phyloP scores from a whole-genome alignment of 2,113 vertebrate species.

The Mustela lutreola region DNA sequence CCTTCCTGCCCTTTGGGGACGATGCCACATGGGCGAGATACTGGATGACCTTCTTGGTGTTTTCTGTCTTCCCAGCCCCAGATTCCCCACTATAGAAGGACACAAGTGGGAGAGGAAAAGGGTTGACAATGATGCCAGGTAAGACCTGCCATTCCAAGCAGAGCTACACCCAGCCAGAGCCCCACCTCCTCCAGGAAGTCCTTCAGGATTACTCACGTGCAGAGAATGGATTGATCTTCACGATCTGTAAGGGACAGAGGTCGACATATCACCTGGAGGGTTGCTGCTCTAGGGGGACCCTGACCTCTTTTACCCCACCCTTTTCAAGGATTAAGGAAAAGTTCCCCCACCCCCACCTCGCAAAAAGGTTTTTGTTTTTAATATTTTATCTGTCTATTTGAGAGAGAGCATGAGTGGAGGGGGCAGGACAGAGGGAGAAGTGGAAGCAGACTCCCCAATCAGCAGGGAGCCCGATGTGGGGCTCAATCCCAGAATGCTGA shows the following conservation, averaged over 20 bases:
- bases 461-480: background rate
- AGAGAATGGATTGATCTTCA: slow-evolving; percentile 95
- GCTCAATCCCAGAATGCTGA: background rate
- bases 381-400: background rate
- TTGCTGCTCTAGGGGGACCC: background rate
- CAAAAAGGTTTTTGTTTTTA: background rate
- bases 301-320: background rate
- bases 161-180: background rate
- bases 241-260: slow-evolving; percentile 88
- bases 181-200: slow-evolving; percentile 36
- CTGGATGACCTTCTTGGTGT: slow-evolving; percentile 97
- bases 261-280: background rate
- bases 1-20: slow-evolving; percentile 90
- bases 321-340: background rate
- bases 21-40: slow-evolving; percentile 95
- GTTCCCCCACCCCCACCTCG: background rate
- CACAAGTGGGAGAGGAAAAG: background rate
- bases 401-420: accelerated
- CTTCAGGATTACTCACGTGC: slow-evolving; percentile 92
- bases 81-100: slow-evolving; percentile 91
- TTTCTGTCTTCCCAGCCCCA: slow-evolving; percentile 96
- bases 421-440: background rate
- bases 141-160: background rate
- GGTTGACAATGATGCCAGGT: background rate
- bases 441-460: background rate